Conservation (phyloP, 2,888 invertebrate genomes). For the Dendrolimus pini region DNA sequence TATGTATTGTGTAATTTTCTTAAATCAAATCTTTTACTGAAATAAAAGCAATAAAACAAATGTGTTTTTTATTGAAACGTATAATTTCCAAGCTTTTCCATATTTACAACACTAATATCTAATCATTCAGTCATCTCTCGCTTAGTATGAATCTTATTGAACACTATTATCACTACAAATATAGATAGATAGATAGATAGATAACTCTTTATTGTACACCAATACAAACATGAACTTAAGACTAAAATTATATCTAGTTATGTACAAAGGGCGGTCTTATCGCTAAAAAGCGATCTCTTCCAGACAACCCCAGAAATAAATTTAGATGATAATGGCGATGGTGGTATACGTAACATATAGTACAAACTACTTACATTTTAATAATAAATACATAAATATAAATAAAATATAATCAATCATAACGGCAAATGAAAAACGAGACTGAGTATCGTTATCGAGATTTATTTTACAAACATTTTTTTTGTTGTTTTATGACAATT, state of each 20-base stretch:
- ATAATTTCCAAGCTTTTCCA: slow-evolving; percentile 70
- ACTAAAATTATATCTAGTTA: too few species aligned
- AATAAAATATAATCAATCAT: slow-evolving; percentile 59
- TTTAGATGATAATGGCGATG: too few species aligned
- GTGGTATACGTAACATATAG: too few species aligned
- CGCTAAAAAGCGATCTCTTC: too few species aligned
- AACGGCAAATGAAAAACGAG: slow-evolving; percentile 68
- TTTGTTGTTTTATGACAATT: slow-evolving; percentile 46
- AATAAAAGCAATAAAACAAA: slow-evolving; percentile 43
- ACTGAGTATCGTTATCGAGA: slow-evolving; percentile 69
- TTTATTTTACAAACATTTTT: slow-evolving; percentile 48
- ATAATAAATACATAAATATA: too few species aligned
- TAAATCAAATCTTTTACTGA: neutral
- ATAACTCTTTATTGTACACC: too few species aligned
- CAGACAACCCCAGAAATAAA: too few species aligned
- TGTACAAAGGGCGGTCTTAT: too few species aligned
- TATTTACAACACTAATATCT: slow-evolving; percentile 73
- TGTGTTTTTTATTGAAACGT: slow-evolving; percentile 60
- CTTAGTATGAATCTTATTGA: slow-evolving; percentile 67
- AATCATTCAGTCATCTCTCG: slow-evolving; percentile 71
- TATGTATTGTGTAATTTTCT: too few species aligned
- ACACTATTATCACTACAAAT: slow-evolving; percentile 73
- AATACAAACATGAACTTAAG: too few species aligned
- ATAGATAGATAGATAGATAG: too few species aligned
- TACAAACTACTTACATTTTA: too few species aligned